Evolutionary conservation across 2,888 invertebrate species (phyloP).

Genomic region (Sthenelais limicola): DNA sequence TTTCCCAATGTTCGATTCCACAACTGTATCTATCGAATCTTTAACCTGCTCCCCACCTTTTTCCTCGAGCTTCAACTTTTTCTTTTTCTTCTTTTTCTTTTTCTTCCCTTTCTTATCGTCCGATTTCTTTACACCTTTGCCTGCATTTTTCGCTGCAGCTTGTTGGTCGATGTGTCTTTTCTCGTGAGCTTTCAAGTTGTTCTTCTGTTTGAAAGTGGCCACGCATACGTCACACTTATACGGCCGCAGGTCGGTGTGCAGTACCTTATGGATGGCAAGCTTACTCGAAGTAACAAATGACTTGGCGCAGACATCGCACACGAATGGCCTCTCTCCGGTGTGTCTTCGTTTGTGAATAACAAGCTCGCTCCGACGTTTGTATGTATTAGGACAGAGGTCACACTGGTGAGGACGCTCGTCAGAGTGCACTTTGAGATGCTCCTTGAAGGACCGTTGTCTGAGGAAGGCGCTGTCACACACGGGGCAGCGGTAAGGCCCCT

Average conservation of each 20-base stretch:
- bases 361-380: constrained; percentile 21
- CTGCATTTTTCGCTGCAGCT: background rate
- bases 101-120: constrained; percentile 19
- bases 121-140: background rate
- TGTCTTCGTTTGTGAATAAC: constrained; percentile 11
- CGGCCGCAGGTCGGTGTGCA: constrained; percentile 11
- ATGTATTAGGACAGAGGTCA: background rate
- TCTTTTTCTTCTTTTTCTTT: constrained; percentile 7
- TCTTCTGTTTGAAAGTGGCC: constrained; percentile 29
- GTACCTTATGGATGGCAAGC: constrained; percentile 23
- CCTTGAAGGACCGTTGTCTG: constrained; percentile 27
- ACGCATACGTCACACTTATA: constrained; percentile 16
- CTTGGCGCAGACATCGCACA: constrained; percentile 15
- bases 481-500: constrained; percentile 25
- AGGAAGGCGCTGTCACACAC: constrained; percentile 11
- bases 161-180: constrained; percentile 5
- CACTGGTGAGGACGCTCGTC: constrained; percentile 25
- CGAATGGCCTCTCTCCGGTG: constrained; percentile 15
- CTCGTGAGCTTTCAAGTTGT: constrained; percentile 20
- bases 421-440: constrained; percentile 24
- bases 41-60: no score
- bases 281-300: constrained; percentile 28
- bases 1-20: no score
- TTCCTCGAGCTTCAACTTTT: background rate
- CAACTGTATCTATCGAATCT: no score